Conservation (phyloP, 2,797 vertebrate genomes). For the Falco concolor region DNA sequence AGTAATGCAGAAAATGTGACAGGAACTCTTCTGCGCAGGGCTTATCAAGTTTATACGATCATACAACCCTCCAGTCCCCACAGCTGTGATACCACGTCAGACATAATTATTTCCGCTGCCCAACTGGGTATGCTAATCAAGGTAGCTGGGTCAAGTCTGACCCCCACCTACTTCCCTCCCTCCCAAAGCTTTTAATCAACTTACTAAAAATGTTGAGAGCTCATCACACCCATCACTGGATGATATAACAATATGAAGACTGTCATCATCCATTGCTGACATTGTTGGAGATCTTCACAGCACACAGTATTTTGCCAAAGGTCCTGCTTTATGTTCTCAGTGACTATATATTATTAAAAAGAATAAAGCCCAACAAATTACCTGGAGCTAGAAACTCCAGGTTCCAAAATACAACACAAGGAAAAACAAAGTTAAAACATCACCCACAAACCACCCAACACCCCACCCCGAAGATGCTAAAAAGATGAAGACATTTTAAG, state of each 20-base stretch:
- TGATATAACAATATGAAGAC: neutral
- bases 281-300: neutral
- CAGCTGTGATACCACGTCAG: neutral
- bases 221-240: neutral
- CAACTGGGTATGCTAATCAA: neutral
- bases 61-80: neutral
- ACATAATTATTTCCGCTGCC: conserved; percentile 12
- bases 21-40: neutral
- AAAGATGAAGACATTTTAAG: neutral
- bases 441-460: neutral
- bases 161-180: neutral
- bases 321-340: neutral
- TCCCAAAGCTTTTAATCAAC: neutral
- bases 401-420: neutral
- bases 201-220: neutral
- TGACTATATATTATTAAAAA: neutral
- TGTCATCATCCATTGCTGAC: neutral
- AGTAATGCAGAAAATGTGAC: neutral
- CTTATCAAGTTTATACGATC: neutral
- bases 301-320: neutral
- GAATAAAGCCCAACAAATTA: neutral
- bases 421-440: neutral
- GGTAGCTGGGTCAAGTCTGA: neutral
- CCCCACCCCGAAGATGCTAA: neutral
- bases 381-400: neutral